Evolutionary conservation across 2,888 invertebrate species (phyloP).

Genomic region (Acanthacorydalis orientalis): DNA sequence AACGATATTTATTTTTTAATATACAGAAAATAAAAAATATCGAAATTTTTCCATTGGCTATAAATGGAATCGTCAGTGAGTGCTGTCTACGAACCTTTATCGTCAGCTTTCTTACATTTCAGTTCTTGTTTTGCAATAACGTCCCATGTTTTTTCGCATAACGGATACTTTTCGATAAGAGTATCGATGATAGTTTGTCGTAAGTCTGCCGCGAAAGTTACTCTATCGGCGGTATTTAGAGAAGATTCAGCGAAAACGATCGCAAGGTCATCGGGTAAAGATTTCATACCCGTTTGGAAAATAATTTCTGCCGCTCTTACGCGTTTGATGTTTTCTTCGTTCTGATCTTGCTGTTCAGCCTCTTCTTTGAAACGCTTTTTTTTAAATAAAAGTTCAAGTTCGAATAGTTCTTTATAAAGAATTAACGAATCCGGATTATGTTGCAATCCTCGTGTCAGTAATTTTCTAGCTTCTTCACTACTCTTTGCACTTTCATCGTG

Average conservation of each 20-base stretch:
- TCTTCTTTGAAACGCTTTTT: neutral
- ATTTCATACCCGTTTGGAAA: neutral
- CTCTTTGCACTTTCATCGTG: neutral
- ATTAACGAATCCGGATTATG: constrained; percentile 4
- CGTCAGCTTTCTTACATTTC: constrained; percentile 4
- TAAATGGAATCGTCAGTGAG: too few species aligned
- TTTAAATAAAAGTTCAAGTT: constrained; percentile 4
- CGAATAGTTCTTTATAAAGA: constrained; percentile 8
- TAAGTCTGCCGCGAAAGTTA: neutral
- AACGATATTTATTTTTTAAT: too few species aligned
- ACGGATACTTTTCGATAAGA: constrained; percentile 7
- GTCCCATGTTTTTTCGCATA: constrained; percentile 8
- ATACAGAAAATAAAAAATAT: too few species aligned
- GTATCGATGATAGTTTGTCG: constrained; percentile 6
- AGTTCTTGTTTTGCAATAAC: constrained; percentile 7
- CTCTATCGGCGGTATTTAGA: too few species aligned
- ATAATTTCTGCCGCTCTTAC: neutral
- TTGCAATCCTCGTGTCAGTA: constrained; percentile 6
- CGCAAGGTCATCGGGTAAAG: too few species aligned
- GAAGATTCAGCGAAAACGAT: too few species aligned
- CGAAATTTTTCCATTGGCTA: too few species aligned
- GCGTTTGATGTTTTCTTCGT: neutral
- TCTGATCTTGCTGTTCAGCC: constrained; percentile 6
- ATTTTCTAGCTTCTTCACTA: constrained; percentile 5
- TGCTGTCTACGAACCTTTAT: too few species aligned